Percentiles rank a stretch among this genome's conserved stretches.
Conservation (phyloP, 2,888 invertebrate genomes). For the Meiosimyza decipiens region DNA sequence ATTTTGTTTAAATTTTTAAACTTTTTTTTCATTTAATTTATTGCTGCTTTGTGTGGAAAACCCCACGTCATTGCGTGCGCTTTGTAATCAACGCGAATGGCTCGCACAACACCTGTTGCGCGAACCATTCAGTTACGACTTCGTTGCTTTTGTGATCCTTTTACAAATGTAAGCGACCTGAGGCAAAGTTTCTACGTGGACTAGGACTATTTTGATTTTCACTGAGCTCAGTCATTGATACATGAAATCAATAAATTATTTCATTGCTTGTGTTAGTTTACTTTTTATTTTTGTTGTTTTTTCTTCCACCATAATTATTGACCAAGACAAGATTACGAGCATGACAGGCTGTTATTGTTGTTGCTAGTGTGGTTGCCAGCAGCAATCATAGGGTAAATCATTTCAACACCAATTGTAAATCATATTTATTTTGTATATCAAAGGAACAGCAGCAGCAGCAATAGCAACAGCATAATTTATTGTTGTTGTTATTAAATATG, state of each 20-base stretch:
- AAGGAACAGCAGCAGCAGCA: background rate
- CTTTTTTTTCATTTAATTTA: too few species aligned
- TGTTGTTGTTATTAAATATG: constrained; percentile 15
- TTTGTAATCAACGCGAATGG: constrained; percentile 25
- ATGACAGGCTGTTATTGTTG: background rate
- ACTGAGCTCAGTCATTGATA: background rate
- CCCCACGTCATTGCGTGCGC: constrained; percentile 21
- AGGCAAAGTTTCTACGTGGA: background rate
- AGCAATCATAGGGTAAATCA: background rate
- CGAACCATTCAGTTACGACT: background rate
- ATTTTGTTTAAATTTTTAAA: too few species aligned
- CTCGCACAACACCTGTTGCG: constrained; percentile 26
- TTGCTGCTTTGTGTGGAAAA: too few species aligned
- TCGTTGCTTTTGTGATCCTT: background rate
- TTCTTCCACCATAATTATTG: constrained; percentile 6
- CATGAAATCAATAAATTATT: constrained; percentile 24
- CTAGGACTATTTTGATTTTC: background rate
- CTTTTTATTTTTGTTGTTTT: constrained; percentile 12
- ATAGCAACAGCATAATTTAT: background rate
- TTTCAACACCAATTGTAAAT: constrained; percentile 28
- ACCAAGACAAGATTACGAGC: background rate
- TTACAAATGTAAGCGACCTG: constrained; percentile 15
- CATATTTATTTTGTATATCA: constrained; percentile 26
- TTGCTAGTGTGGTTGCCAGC: background rate
- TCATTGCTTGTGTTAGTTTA: constrained; percentile 5